Evolutionary conservation across 1,140 invertebrate genomes (phyloP).

Genomic region (Venustaconcha ellipsiformis): DNA sequence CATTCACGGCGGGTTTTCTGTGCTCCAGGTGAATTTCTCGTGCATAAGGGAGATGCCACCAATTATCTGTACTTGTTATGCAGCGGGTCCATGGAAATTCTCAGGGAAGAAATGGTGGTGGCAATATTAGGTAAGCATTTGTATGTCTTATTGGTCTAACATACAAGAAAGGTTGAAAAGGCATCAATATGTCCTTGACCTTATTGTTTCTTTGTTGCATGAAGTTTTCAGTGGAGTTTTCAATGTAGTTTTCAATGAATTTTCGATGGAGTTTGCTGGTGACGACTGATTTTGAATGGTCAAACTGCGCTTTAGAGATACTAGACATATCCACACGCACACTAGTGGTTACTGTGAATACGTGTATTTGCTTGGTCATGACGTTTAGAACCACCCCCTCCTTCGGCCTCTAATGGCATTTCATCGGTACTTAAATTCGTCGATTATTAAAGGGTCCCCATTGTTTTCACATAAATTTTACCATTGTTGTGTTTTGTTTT

Average conservation of each 20-base stretch:
- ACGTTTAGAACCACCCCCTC: too few relatives aligned
- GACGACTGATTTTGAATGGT: not conserved
- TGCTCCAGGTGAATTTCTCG: constrained; percentile 66
- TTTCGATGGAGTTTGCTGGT: not conserved
- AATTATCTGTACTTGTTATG: constrained; percentile 67
- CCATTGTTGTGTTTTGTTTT: too few relatives aligned
- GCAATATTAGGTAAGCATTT: constrained; percentile 64
- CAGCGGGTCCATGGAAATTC: constrained; percentile 66
- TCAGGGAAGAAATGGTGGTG: constrained; percentile 66
- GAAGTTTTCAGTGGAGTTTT: not conserved
- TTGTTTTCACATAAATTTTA: too few relatives aligned
- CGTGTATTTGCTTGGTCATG: too few relatives aligned
- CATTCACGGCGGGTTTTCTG: constrained; percentile 63
- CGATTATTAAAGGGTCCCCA: too few relatives aligned
- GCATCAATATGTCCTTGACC: not conserved
- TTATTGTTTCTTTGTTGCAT: not conserved
- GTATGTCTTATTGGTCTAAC: not conserved
- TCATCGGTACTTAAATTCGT: too few relatives aligned
- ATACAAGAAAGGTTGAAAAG: not conserved
- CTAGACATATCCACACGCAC: too few relatives aligned
- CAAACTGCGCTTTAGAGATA: not conserved
- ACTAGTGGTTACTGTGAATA: too few relatives aligned
- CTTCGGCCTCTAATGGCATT: too few relatives aligned
- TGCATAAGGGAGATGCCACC: constrained; percentile 65
- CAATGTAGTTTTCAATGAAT: not conserved